These are phyloP conservation scores for Aegotheles bennettii DNA, from an alignment of 2,113 vertebrate genomes.

Conservation along the genomic window DNA sequence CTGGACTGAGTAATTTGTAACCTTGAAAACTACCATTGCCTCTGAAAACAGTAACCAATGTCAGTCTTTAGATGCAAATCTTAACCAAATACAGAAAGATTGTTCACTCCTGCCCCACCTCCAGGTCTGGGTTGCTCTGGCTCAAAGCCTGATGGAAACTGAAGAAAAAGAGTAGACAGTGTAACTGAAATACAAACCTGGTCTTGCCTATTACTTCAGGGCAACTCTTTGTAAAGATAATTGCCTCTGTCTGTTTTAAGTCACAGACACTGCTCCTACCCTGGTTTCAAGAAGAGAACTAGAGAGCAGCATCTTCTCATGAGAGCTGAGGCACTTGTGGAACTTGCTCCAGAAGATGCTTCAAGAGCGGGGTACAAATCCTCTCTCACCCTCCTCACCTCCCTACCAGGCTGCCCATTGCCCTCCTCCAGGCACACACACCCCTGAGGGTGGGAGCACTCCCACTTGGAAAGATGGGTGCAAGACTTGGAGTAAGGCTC, in stretches of 20 bases:
- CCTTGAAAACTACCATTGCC: background rate
- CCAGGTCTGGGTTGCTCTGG: background rate
- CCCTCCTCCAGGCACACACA: background rate
- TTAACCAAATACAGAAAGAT: background rate
- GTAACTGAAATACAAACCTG: background rate
- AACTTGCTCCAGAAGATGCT: background rate
- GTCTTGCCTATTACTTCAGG: background rate
- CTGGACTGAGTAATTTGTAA: background rate
- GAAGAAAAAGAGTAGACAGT: background rate
- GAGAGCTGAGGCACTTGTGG: background rate
- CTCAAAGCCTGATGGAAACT: background rate
- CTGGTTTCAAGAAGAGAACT: background rate
- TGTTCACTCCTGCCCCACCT: background rate
- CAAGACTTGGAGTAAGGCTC: background rate
- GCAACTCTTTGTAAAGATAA: background rate
- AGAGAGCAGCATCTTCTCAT: background rate
- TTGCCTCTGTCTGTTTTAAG: background rate
- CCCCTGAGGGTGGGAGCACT: background rate
- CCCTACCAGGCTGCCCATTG: rapidly evolving
- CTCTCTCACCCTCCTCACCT: background rate
- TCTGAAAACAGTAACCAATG: background rate
- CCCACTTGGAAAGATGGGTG: background rate
- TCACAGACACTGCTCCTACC: background rate
- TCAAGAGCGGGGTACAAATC: rapidly evolving
- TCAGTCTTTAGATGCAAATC: background rate